A percentile compares a stretch with the other conserved stretches of the same genome.
phyloP scores from a whole-genome alignment of 2,888 invertebrate genomes.

The Sphinx pinastri region DNA sequence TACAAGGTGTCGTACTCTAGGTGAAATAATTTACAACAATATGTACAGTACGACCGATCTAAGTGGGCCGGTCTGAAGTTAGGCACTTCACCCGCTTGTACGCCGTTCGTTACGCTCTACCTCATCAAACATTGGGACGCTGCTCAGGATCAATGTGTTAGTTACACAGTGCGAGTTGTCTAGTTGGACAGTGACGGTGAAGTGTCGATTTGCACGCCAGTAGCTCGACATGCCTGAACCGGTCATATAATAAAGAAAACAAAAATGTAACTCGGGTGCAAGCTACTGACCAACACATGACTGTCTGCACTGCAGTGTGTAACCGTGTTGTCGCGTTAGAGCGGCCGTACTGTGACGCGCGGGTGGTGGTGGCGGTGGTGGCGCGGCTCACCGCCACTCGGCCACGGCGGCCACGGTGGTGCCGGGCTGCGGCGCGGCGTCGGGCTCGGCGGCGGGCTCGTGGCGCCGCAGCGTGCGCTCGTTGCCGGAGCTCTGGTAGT shows the following conservation, averaged over 20 bases:
- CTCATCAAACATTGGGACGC: no score
- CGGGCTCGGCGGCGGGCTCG: conserved; percentile 72
- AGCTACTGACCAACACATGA: no score
- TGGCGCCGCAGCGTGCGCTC: conserved; percentile 76
- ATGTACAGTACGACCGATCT: conserved; percentile 30
- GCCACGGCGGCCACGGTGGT: conserved; percentile 83
- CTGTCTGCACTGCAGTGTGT: background rate
- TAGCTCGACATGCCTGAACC: no score
- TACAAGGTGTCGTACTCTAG: conserved; percentile 67
- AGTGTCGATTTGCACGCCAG: no score
- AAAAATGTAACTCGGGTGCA: no score
- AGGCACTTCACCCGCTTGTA: conserved; percentile 29
- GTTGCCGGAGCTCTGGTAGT: conserved; percentile 66
- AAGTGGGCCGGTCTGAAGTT: conserved; percentile 47
- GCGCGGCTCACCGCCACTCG: conserved; percentile 84
- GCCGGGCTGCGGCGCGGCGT: conserved; percentile 74
- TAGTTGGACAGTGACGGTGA: no score
- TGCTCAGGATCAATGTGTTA: no score
- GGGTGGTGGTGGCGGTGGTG: background rate
- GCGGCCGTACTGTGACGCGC: background rate
- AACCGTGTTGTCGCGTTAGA: background rate
- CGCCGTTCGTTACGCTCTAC: no score
- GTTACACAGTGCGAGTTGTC: no score
- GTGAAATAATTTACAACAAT: conserved; percentile 78
- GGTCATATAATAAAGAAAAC: no score